Evolutionary conservation across 2,797 vertebrate genomes (phyloP).

Genomic region (Gobio occitaniae): DNA sequence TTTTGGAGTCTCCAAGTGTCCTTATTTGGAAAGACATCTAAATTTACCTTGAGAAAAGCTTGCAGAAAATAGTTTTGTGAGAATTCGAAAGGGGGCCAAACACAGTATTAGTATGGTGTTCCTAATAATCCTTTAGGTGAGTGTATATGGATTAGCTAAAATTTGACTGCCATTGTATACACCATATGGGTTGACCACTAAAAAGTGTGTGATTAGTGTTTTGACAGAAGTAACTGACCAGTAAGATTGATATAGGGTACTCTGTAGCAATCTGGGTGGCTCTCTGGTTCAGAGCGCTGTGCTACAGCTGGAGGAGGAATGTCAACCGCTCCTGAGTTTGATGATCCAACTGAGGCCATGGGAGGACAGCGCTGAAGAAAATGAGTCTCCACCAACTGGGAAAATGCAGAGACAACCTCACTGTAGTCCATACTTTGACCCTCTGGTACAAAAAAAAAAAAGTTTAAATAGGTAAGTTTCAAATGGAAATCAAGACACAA

Average conservation of each 20-base stretch:
- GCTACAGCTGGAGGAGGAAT: conserved; percentile 26
- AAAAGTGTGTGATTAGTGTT: neutral
- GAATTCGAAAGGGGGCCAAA: too few species aligned
- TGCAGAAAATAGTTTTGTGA: too few species aligned
- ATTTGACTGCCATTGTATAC: too few species aligned
- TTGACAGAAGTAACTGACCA: conserved; percentile 66
- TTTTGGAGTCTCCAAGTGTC: too few species aligned
- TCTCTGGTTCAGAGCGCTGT: conserved; percentile 69
- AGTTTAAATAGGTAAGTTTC: neutral
- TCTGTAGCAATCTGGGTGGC: conserved; percentile 85
- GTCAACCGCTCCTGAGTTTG: conserved; percentile 34
- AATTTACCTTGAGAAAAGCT: too few species aligned
- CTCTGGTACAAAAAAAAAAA: conserved; percentile 72
- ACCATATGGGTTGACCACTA: neutral
- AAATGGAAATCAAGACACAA: neutral
- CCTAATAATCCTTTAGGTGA: too few species aligned
- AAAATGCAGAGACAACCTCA: conserved; percentile 85
- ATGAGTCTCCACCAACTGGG: conserved; percentile 90
- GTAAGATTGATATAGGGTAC: conserved; percentile 83
- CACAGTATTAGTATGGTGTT: too few species aligned
- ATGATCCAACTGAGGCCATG: conserved; percentile 20
- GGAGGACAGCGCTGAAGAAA: conserved; percentile 91
- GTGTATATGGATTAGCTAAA: too few species aligned
- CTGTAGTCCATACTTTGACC: conserved; percentile 87
- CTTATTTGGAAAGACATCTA: too few species aligned